Conservation (phyloP, 1,140 invertebrate species). For the Eriocheir sinensis region DNA sequence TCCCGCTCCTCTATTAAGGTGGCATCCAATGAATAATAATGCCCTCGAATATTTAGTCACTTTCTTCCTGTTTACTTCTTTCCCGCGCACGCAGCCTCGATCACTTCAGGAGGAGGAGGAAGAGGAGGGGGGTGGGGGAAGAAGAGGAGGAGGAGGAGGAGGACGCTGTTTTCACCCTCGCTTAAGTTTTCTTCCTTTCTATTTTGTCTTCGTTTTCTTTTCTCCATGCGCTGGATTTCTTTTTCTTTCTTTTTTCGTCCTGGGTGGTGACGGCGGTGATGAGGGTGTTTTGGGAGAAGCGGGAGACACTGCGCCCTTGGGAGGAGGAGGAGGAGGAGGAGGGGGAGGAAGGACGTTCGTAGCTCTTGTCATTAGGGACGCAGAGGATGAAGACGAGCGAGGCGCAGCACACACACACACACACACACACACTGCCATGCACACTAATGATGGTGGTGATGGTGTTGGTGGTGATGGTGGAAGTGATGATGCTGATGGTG, state of each 20-base stretch:
- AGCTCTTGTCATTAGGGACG: slow-evolving; percentile 1
- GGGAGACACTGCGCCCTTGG: neutral
- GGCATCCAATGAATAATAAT: slow-evolving; percentile 17
- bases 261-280: neutral
- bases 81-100: neutral
- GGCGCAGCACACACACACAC: neutral
- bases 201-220: neutral
- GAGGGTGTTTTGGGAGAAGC: too few species aligned
- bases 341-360: neutral
- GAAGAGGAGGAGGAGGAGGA: too few species aligned
- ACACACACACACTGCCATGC: neutral
- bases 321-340: neutral
- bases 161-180: neutral
- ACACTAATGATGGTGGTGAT: neutral
- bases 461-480: neutral
- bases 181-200: neutral
- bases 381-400: slow-evolving; percentile 9
- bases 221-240: too few species aligned
- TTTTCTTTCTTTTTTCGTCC: neutral
- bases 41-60: slow-evolving; percentile 13
- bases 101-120: neutral
- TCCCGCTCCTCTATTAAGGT: slow-evolving; percentile 11
- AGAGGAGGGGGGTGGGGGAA: too few species aligned
- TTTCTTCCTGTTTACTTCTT: slow-evolving; percentile 16
- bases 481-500: too few species aligned